Base-by-base conservation (phyloP, 2,888 invertebrate genomes). In the Cyrtodaria siliqua region DNA sequence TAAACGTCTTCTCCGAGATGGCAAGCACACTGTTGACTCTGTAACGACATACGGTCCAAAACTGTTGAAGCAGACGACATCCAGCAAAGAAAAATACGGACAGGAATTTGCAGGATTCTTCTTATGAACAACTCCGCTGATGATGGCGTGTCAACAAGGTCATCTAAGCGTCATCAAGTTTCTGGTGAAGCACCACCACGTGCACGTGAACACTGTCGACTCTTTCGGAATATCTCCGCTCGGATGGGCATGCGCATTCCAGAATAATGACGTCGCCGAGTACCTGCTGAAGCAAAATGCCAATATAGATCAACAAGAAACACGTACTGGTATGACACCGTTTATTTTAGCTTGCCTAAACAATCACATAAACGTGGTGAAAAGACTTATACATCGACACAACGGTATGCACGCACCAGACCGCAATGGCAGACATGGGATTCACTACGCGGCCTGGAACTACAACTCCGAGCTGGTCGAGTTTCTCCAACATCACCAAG, bases 291-390 rank as follows among this genome's bases (percentile, higher is more conserved):
- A 53, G 27, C 40, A 33, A 18, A 82, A 84, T 12, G 87, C 87
- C 2, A 72, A 86, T 66, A 73, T 81, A 38, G 81, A 88, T 63
- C 60, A 80, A n/a, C 61, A 63, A 52, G 86, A 86, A 1, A 73
- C 71, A n/a, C 84, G 40, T 18, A 50, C 82, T 61, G 81, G 85
- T 8, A 84, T 83, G 44, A 84, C 87, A 8, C 88, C 90, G 16
- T 71, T 90, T 8, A 84, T 87, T 63, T 53, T 88, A 29, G 88
- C 90, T 18, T 47, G 73, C 42, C 29, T 76, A 1, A 59, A 63
- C 9, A 72, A 72, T 40, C 55, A 73, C 55, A 67, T 20, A 0
- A 47, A 55, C 16, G 49, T 73, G 16, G 73, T 62, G 23, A 77
- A 53, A 42, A 66, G 72, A 62, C 59, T 80, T 16, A 23, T 70